phyloP scores from a whole-genome alignment of 2,113 vertebrate genomes.

The Daphoenositta chrysoptera region DNA sequence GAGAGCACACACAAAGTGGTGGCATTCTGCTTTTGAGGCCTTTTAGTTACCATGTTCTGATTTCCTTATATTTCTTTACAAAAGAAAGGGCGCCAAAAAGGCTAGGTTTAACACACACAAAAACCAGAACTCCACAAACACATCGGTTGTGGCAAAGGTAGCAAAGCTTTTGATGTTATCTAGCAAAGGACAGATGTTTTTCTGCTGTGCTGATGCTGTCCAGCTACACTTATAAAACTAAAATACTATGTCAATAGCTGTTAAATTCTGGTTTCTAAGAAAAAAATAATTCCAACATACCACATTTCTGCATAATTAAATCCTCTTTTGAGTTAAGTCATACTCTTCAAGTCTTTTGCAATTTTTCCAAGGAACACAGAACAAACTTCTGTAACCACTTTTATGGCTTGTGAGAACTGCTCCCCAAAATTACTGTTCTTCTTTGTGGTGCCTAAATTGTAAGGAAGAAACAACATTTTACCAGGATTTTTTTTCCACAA shows the following conservation, averaged over 20 bases:
- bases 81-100: neutral
- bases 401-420: constrained; percentile 70
- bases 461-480: neutral
- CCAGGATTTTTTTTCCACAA: neutral
- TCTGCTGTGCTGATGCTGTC: neutral
- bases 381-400: constrained; percentile 51
- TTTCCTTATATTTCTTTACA: neutral
- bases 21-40: neutral
- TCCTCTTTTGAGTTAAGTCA: constrained; percentile 62
- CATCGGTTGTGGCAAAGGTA: neutral
- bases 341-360: constrained; percentile 72
- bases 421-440: constrained; percentile 39
- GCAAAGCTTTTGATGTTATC: neutral
- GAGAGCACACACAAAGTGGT: rapidly evolving
- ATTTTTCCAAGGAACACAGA: constrained; percentile 59
- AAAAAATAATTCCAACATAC: constrained; percentile 46
- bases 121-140: neutral
- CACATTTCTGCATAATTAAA: constrained; percentile 61
- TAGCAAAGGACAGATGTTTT: neutral
- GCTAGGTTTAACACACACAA: neutral
- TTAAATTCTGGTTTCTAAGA: neutral
- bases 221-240: neutral
- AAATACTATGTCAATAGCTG: neutral
- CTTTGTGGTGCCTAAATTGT: constrained; percentile 24
- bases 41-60: neutral